These are phyloP conservation scores for Quadroppia sp. DNA, from an alignment of 2,888 invertebrate genomes.

Conservation along the genomic window DNA sequence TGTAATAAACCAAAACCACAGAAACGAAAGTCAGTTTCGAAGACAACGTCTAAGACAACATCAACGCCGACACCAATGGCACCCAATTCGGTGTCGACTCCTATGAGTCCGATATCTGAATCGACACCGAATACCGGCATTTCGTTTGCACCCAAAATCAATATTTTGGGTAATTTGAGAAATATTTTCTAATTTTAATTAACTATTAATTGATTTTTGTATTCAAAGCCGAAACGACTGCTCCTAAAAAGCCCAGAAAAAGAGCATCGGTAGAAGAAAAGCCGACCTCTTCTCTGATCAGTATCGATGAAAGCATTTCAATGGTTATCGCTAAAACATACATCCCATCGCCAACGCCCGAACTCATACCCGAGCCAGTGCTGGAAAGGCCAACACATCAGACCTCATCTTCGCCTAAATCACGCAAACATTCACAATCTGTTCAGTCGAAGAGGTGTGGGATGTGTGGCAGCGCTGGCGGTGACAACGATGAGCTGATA, in stretches of 20 bases:
- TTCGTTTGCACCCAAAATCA: too few relatives aligned
- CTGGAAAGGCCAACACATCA: neutral
- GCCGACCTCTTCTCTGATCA: slow-evolving; percentile 20
- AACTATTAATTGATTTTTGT: too few relatives aligned
- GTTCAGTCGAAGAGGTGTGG: slow-evolving; percentile 26
- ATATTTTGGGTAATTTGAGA: too few relatives aligned
- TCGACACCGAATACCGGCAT: too few relatives aligned
- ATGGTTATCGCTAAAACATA: neutral
- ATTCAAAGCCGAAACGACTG: too few relatives aligned
- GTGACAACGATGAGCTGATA: slow-evolving; percentile 28
- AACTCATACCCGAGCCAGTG: neutral
- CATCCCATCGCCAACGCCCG: neutral
- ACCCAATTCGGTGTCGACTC: too few relatives aligned
- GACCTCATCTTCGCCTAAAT: neutral
- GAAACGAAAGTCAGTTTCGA: slow-evolving; percentile 1
- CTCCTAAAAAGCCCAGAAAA: neutral
- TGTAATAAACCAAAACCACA: neutral
- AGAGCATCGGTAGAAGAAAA: slow-evolving; percentile 4
- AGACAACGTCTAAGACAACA: neutral
- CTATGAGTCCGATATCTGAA: too few relatives aligned
- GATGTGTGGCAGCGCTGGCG: slow-evolving; percentile 31
- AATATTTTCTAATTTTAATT: too few relatives aligned
- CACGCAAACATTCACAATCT: neutral
- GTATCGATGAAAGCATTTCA: slow-evolving; percentile 18
- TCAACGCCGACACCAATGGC: too few relatives aligned